These are phyloP conservation scores for Ginglymostoma cirratum DNA, from an alignment of 2,113 vertebrate species.

Conservation along the genomic window DNA sequence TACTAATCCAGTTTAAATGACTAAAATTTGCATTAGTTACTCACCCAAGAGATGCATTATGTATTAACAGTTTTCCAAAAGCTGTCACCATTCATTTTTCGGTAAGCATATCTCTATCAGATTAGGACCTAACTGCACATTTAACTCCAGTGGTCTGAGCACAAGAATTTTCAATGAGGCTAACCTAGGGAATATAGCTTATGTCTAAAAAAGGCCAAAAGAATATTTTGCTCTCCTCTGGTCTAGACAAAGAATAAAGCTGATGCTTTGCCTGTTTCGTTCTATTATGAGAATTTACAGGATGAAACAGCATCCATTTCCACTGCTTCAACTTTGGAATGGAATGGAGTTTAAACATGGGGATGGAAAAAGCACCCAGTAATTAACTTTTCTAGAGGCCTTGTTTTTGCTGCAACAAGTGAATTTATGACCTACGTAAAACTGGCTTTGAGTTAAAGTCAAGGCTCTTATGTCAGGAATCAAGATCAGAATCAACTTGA, in stretches of 20 bases:
- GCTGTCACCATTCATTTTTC: background rate
- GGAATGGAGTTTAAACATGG: background rate
- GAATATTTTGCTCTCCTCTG: background rate
- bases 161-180: background rate
- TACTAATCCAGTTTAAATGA: background rate
- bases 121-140: background rate
- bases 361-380: background rate
- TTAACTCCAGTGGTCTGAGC: background rate
- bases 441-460: background rate
- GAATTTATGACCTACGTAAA: background rate
- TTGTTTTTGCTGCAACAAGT: background rate
- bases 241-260: too few relatives aligned
- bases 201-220: background rate
- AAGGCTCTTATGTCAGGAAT: too few relatives aligned
- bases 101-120: background rate
- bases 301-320: too few relatives aligned
- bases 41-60: background rate
- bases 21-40: background rate
- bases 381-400: background rate
- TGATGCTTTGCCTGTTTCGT: too few relatives aligned
- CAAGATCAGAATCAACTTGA: too few relatives aligned
- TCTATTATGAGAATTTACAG: too few relatives aligned
- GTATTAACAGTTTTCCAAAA: background rate
- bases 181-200: background rate
- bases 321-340: background rate